Conservation (phyloP, 2,113 vertebrate species). For the Lepidiolamprologus cunningtoni region DNA sequence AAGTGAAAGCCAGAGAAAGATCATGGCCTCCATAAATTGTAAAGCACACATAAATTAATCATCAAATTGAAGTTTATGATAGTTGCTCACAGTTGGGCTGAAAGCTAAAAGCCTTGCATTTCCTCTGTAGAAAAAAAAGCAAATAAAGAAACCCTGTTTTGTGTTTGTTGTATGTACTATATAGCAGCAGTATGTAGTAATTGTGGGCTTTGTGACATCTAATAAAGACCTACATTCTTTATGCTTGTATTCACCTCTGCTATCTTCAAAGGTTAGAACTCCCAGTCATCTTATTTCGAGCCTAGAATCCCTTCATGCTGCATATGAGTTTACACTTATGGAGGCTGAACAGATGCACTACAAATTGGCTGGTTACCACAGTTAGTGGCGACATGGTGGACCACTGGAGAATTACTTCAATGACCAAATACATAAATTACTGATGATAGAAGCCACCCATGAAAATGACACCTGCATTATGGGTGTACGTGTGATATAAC, state of each 20-base stretch:
- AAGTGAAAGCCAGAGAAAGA: background rate
- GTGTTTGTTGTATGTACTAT: background rate
- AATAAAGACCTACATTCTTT: slow-evolving; percentile 12
- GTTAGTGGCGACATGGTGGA: background rate
- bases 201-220: background rate
- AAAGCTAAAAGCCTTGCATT: slow-evolving; percentile 44
- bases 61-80: slow-evolving; percentile 47
- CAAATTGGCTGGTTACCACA: background rate
- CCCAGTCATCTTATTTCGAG: background rate
- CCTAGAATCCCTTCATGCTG: background rate
- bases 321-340: background rate
- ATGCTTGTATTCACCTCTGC: background rate
- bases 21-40: slow-evolving; percentile 61
- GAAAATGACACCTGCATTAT: background rate
- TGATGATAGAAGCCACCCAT: background rate
- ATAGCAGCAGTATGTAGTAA: background rate
- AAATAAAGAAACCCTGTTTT: slow-evolving; percentile 9
- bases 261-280: slow-evolving; percentile 10
- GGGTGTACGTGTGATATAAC: background rate
- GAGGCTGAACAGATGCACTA: background rate
- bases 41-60: slow-evolving; percentile 64
- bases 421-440: background rate
- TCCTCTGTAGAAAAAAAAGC: slow-evolving; percentile 29
- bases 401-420: background rate
- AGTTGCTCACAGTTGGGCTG: slow-evolving; percentile 39